Evolutionary conservation across 2,113 vertebrate species (phyloP).

Genomic region (Gopherus flavomarginatus): DNA sequence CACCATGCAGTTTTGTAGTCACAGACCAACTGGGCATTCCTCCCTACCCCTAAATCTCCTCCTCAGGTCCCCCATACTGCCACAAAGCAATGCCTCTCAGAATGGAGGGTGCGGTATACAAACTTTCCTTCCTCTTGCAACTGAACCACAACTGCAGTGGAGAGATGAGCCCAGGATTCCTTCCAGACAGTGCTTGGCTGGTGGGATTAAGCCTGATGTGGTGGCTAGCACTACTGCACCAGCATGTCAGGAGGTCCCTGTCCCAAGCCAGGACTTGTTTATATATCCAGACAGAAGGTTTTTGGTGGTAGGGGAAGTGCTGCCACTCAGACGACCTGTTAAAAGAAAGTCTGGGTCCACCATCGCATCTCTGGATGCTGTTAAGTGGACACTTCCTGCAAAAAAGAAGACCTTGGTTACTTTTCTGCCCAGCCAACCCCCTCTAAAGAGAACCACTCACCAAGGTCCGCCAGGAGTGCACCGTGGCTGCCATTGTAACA

Average conservation of each 20-base stretch:
- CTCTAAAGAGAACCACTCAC: background rate
- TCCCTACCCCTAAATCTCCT: background rate
- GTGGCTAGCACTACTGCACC: background rate
- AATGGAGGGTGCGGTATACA: background rate
- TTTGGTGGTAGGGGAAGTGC: fast-evolving
- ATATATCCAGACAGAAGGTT: background rate
- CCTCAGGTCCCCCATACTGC: background rate
- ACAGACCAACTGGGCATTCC: background rate
- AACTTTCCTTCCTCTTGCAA: background rate
- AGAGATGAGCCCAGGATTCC: background rate
- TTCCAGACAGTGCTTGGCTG: background rate
- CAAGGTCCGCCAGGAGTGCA: background rate
- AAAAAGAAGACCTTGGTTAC: background rate
- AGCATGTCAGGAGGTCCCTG: background rate
- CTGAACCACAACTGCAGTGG: background rate
- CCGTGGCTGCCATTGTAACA: background rate
- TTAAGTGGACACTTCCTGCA: background rate
- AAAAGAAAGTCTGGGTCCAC: fast-evolving
- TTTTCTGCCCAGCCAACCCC: background rate
- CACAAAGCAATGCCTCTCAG: fast-evolving
- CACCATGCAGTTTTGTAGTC: background rate
- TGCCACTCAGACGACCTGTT: fast-evolving
- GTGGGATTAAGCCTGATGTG: background rate
- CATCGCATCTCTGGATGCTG: background rate
- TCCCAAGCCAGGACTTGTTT: background rate